A percentile compares a stretch with the other conserved stretches of the same genome.
phyloP scores from a whole-genome alignment of 2,888 invertebrate genomes.

The Ceriagrion tenellum region DNA sequence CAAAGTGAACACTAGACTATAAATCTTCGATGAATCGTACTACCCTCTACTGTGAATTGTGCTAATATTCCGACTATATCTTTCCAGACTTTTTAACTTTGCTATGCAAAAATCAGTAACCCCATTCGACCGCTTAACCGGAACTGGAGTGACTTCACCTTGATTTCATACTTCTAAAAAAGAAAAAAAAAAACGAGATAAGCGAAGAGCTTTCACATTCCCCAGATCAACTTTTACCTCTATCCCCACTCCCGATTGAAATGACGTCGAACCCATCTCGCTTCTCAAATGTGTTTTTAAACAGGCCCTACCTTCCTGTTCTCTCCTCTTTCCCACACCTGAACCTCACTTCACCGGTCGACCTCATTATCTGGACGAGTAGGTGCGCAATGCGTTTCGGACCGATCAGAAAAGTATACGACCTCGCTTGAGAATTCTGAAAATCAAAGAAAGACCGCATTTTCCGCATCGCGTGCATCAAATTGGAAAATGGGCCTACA shows the following conservation, averaged over 20 bases:
- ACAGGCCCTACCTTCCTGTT: neutral
- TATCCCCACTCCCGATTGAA: neutral
- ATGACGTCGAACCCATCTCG: neutral
- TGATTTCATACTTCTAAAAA: neutral
- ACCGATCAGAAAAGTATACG: neutral
- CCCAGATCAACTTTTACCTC: neutral
- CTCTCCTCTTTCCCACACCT: neutral
- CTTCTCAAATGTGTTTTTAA: neutral
- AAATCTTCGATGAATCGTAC: too few relatives aligned
- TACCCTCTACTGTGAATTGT: too few relatives aligned
- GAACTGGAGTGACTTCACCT: neutral
- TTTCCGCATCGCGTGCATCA: too few relatives aligned
- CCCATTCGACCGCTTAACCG: neutral
- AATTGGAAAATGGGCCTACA: too few relatives aligned
- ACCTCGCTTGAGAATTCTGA: neutral
- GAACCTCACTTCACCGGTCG: neutral
- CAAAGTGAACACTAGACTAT: too few relatives aligned
- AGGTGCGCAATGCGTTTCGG: neutral
- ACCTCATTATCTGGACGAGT: neutral
- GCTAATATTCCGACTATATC: neutral
- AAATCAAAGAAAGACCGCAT: too few relatives aligned
- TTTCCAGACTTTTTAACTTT: neutral
- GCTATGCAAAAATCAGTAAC: neutral
- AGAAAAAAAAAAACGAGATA: neutral
- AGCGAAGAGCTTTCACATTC: conserved; percentile 17